A percentile compares a stretch with the other conserved stretches of the same genome.
Conservation (phyloP, 2,797 vertebrate genomes). For the Labroides dimidiatus region DNA sequence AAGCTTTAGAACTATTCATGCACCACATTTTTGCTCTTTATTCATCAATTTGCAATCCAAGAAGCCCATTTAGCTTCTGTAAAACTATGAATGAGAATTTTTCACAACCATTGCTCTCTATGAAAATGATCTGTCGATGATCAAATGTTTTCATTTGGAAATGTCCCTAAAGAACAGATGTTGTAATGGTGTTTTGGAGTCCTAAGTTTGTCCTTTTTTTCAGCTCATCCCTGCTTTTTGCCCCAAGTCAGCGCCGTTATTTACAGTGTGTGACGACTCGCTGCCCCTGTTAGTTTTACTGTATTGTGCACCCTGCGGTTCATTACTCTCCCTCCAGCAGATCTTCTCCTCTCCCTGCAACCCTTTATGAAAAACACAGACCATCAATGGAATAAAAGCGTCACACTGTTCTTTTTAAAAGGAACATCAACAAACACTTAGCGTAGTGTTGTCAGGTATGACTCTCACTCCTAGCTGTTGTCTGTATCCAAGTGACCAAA, state of each 20-base stretch:
- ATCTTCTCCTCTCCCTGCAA: not conserved
- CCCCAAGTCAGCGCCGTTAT: conserved; percentile 35
- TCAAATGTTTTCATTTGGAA: no score
- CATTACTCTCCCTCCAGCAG: conserved; percentile 46
- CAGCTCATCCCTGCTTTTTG: not conserved
- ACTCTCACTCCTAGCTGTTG: not conserved
- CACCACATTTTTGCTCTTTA: no score
- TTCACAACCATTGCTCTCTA: no score
- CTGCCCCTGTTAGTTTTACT: conserved; percentile 43
- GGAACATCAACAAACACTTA: not conserved
- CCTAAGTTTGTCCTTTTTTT: no score
- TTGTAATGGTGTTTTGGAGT: no score
- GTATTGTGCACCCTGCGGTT: conserved; percentile 41
- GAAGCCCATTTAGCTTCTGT: no score
- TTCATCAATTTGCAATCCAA: no score
- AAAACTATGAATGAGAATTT: no score
- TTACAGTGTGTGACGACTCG: conserved; percentile 21
- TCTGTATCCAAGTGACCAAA: conserved; percentile 28
- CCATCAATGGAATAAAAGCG: conserved; percentile 16
- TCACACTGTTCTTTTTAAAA: conserved; percentile 18
- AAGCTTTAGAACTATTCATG: no score
- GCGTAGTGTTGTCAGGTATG: conserved; percentile 21
- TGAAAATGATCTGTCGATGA: no score
- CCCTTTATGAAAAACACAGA: conserved; percentile 30
- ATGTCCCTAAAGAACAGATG: no score